These are phyloP conservation scores for Parotia lawesii DNA, from an alignment of 2,113 vertebrate genomes.

Conservation along the genomic window DNA sequence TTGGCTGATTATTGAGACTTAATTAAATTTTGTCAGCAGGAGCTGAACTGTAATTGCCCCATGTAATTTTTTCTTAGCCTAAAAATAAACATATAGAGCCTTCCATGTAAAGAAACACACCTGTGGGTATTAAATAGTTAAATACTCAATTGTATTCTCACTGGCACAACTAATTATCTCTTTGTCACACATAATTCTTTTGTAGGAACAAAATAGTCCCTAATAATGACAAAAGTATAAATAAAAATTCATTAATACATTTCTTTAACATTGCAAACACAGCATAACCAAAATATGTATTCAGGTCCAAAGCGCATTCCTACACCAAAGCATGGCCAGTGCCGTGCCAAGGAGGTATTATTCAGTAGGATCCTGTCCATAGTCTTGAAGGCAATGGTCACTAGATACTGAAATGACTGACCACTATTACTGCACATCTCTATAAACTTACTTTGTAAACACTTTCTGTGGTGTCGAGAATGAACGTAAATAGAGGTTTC, in stretches of 20 bases:
- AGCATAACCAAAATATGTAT: background rate
- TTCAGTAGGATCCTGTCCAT: background rate
- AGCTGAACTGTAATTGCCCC: background rate
- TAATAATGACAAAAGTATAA: background rate
- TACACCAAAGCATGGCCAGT: background rate
- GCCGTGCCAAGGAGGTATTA: background rate
- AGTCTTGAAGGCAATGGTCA: background rate
- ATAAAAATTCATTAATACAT: background rate
- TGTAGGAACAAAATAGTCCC: background rate
- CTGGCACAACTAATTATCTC: background rate
- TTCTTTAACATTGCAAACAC: background rate
- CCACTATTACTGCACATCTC: background rate
- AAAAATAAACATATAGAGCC: background rate
- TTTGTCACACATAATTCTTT: background rate
- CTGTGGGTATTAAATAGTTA: background rate
- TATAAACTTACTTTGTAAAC: background rate
- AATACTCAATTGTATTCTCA: background rate
- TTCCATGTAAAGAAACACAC: background rate
- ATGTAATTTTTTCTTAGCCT: background rate
- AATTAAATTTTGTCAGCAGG: background rate
- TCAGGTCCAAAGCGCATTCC: background rate
- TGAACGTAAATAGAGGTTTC: background rate
- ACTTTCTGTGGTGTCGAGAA: background rate
- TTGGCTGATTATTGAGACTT: background rate
- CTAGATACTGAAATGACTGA: background rate